Percentiles rank a stretch among this genome's conserved stretches.
These are phyloP conservation scores for Alethe diademata DNA, from an alignment of 2,113 vertebrate genomes.

Conservation along the genomic window DNA sequence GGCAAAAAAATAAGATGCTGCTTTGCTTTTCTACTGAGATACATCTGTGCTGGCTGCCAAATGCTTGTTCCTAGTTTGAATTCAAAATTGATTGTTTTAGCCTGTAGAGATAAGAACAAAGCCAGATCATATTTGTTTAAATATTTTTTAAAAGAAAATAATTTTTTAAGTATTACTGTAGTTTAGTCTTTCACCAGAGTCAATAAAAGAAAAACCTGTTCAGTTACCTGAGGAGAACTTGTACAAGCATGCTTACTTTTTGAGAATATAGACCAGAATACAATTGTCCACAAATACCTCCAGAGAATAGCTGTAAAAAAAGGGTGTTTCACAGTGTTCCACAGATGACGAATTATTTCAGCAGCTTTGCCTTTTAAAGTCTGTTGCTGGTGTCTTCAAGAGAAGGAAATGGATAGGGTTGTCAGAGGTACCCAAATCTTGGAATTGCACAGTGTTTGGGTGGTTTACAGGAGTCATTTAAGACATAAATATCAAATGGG, in stretches of 20 bases:
- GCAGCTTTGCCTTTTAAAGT: background rate
- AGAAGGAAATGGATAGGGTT: background rate
- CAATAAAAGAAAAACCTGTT: background rate
- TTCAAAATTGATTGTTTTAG: background rate
- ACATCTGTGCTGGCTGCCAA: background rate
- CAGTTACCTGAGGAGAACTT: background rate
- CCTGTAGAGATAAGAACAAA: background rate
- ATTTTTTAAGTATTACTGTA: background rate
- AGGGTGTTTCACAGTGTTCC: background rate
- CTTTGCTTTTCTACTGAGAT: slow-evolving; percentile 10
- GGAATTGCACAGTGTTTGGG: background rate
- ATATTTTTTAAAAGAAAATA: background rate
- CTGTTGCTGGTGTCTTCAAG: background rate
- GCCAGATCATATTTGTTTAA: background rate
- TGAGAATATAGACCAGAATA: background rate
- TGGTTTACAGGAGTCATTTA: background rate
- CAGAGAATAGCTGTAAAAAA: background rate
- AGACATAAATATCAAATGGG: background rate
- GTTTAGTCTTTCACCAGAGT: background rate
- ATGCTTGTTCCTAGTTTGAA: background rate
- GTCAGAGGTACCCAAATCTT: background rate
- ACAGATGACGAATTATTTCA: background rate
- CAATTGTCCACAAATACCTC: background rate
- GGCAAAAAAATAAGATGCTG: slow-evolving; percentile 9
- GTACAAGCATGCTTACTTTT: background rate